Evolutionary conservation across 1,140 invertebrate species (phyloP).

Genomic region (Oncopodura yosiiana): DNA sequence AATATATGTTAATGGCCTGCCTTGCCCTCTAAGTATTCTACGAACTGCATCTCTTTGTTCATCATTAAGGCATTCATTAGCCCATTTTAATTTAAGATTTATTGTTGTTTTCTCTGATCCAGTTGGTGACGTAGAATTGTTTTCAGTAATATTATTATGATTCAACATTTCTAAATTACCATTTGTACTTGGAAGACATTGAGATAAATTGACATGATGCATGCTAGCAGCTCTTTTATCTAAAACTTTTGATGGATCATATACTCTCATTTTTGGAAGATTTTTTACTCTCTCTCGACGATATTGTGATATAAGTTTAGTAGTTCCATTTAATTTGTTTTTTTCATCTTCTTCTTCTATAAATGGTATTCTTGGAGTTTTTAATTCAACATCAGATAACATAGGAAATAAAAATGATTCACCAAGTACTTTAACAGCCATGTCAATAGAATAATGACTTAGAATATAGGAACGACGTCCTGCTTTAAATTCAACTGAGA

Average conservation of each 20-base stretch:
- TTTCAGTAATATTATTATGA: too few species aligned
- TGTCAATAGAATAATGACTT: conserved; percentile 8
- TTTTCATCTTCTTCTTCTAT: not conserved
- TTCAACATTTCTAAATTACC: not conserved
- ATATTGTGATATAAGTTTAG: too few species aligned
- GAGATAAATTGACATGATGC: not conserved
- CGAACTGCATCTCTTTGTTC: conserved; percentile 55
- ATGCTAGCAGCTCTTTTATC: not conserved
- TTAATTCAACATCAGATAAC: not conserved
- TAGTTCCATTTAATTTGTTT: not conserved
- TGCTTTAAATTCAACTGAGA: not conserved
- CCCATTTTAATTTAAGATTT: conserved; percentile 5
- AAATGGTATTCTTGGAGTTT: not conserved
- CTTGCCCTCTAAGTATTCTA: conserved; percentile 49
- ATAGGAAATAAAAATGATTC: conserved; percentile 9
- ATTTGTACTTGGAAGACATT: not conserved
- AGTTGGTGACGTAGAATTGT: too few species aligned
- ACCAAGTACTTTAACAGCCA: not conserved
- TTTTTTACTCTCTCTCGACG: too few species aligned
- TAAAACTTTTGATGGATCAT: too few species aligned
- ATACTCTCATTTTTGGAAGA: too few species aligned
- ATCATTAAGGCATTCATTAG: conserved; percentile 42
- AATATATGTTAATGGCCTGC: conserved; percentile 58
- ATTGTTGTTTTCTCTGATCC: not conserved
- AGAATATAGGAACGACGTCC: not conserved